These are phyloP conservation scores for Parambassis ranga DNA, from an alignment of 2,797 vertebrate species.

Conservation along the genomic window DNA sequence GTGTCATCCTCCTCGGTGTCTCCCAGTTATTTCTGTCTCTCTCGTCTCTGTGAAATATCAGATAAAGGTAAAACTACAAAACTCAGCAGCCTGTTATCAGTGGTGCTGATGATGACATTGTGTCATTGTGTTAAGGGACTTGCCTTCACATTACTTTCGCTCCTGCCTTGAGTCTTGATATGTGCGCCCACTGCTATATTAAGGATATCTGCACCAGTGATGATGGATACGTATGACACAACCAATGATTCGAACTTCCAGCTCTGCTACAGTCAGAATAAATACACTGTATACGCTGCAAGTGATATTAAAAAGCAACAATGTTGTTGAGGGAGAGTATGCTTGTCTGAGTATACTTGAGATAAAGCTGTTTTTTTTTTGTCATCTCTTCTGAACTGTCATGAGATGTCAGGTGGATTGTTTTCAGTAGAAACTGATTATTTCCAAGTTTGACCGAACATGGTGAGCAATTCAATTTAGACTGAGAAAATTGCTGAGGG, in stretches of 20 bases:
- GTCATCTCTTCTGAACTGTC: background rate
- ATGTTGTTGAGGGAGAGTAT: too few species aligned
- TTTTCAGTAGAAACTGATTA: constrained; percentile 1
- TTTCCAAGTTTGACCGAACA: background rate
- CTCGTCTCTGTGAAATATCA: background rate
- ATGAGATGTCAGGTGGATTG: background rate
- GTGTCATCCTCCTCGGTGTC: constrained; percentile 10
- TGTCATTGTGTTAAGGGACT: background rate
- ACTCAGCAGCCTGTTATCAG: constrained; percentile 7
- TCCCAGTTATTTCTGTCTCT: constrained; percentile 28
- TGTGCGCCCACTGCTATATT: background rate
- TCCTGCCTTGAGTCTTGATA: background rate
- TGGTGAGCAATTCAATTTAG: background rate
- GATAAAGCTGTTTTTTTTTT: background rate
- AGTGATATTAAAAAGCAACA: background rate
- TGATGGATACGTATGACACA: constrained; percentile 24
- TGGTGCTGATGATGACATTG: background rate
- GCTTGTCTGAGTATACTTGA: too few species aligned
- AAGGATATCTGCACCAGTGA: constrained; percentile 54
- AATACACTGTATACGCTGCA: background rate
- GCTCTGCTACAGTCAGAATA: background rate
- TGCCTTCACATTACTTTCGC: background rate
- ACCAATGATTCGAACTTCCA: constrained; percentile 62
- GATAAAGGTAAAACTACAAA: constrained; percentile 13
- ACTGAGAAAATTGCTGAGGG: background rate